A percentile compares a stretch with the other conserved stretches of the same genome.
Conservation (phyloP, 1,140 invertebrate species). For the Lepidurus arcticus region DNA sequence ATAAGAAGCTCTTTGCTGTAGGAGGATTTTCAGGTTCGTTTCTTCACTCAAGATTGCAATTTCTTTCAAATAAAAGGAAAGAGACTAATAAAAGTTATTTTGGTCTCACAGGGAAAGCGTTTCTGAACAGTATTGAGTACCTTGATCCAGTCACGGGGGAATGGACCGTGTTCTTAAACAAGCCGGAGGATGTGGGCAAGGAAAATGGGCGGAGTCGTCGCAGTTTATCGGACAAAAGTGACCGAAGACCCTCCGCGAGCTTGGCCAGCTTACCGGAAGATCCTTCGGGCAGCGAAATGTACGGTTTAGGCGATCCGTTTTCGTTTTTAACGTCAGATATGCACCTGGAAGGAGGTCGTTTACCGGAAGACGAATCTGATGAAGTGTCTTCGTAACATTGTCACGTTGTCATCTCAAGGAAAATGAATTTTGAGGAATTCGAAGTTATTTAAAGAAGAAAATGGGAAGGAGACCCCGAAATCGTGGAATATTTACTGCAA, state of each 20-base stretch:
- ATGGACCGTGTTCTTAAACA: slow-evolving; percentile 60
- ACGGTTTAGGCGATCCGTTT: background rate
- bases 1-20: slow-evolving; percentile 65
- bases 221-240: background rate
- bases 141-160: slow-evolving; percentile 62
- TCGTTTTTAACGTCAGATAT: background rate
- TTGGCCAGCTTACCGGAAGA: background rate
- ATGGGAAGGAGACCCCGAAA: background rate
- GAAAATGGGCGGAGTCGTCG: background rate
- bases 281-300: background rate
- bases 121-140: slow-evolving; percentile 76
- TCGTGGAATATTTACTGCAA: background rate
- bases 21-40: slow-evolving; percentile 64
- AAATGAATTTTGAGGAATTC: background rate
- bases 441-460: background rate
- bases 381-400: slow-evolving; percentile 19
- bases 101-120: slow-evolving; percentile 55
- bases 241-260: background rate
- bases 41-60: background rate
- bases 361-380: background rate
- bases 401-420: background rate
- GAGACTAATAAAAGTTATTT: background rate
- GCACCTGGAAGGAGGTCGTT: background rate
- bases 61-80: background rate
- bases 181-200: background rate